Evolutionary conservation across 2,797 vertebrate genomes (phyloP), one percentile per base, ranked within the genome.

Genomic region (Channa striata): DNA sequence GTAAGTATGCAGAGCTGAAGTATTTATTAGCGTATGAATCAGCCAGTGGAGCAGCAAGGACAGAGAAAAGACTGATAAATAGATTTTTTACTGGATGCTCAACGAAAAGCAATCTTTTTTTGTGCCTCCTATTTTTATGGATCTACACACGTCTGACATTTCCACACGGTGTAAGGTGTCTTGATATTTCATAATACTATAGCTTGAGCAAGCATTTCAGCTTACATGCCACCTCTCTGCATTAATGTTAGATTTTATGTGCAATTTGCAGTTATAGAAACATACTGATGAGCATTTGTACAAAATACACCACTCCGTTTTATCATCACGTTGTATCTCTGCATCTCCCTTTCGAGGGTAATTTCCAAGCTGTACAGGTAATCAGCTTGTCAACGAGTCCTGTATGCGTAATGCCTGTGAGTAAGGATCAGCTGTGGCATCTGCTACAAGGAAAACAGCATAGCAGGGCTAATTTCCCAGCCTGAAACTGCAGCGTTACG

Each of bases 401-500:
- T n/a, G n/a, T 53, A 61, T 20, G 63, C 74, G 23, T 61, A 36
- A 76, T 48, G 77, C 64, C 78, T 64, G 68, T 1, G 8, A 77
- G 81, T 56, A 53, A 63, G 77, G 64, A 84, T 83, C 42, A 30
- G 39, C 62, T 54, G 51, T 74, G 74, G 80, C 78, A 80, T 85
- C 82, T 72, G 82, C 72, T 75, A 62, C 51, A 39, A 51, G 77
- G 59, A 66, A 76, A 80, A 72, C 59, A 43, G 78, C 58, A 69
- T 34, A 81, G 81, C 8, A 1, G 58, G 77, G 71, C 84, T 88
- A 82, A 89, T 89, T 89, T 87, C 83, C 83, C 77, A 50, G 74
- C 77, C 44, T 46, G 57, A 72, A 83, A 74, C 82, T 79, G 88
- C 86, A 86, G 83, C 49, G 56, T 91, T 92, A 90, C 37, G 80